Evolutionary conservation across 2,113 vertebrate species (phyloP).

Genomic region (Uria aalge): DNA sequence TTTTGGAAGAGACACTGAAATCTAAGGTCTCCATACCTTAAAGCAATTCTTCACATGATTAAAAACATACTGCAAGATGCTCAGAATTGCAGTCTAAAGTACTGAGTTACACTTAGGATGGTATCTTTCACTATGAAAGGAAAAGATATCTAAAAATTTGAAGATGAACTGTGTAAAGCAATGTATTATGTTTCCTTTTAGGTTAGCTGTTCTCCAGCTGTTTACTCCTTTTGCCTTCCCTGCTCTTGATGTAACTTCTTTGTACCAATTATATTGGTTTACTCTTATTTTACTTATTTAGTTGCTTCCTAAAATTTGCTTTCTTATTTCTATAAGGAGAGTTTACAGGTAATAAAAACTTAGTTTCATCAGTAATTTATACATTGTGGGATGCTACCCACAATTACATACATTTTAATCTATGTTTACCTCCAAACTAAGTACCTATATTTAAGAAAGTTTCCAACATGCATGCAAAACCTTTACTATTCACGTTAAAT

Average conservation of each 20-base stretch:
- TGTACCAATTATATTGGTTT: background rate
- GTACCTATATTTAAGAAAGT: background rate
- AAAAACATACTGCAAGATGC: background rate
- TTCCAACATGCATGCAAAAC: accelerated
- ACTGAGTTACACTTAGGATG: background rate
- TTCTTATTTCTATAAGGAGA: background rate
- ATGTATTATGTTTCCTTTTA: background rate
- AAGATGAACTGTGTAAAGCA: background rate
- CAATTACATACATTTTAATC: background rate
- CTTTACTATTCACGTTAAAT: accelerated
- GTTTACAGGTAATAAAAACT: background rate
- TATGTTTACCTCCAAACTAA: background rate
- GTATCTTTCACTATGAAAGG: background rate
- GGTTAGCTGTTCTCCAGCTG: background rate
- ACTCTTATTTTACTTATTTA: background rate
- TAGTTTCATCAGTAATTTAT: background rate
- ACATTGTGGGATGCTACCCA: background rate
- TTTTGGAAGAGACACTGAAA: background rate
- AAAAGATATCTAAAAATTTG: background rate
- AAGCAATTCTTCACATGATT: background rate
- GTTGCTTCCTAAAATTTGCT: background rate
- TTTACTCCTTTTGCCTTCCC: background rate
- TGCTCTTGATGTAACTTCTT: background rate
- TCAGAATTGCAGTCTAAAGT: background rate
- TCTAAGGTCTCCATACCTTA: background rate